A percentile compares a stretch with the other conserved stretches of the same genome.
phyloP scores from a whole-genome alignment of 2,797 vertebrate genomes.

The Otolemur crassicaudatus region DNA sequence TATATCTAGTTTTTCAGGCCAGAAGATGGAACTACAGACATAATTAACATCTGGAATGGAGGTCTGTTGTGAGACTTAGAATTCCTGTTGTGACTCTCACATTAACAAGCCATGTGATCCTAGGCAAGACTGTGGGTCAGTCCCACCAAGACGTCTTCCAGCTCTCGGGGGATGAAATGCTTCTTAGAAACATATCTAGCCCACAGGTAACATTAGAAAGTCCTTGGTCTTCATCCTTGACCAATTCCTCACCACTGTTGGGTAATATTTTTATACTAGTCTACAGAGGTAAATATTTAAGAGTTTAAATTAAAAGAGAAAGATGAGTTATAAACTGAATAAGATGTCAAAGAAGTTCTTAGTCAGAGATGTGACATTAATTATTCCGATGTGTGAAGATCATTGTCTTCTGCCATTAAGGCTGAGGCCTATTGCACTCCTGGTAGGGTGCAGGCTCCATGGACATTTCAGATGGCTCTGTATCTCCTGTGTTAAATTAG shows the following conservation, averaged over 20 bases:
- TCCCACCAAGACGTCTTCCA: background rate
- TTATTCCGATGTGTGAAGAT: background rate
- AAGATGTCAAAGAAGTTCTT: background rate
- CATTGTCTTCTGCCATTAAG: background rate
- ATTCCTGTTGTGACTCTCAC: background rate
- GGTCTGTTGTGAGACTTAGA: background rate
- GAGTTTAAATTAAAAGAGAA: constrained; percentile 26
- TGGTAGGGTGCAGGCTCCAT: background rate
- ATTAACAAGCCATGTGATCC: background rate
- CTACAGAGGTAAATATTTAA: background rate
- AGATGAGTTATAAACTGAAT: background rate
- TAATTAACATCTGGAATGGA: background rate
- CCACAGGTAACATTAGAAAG: background rate
- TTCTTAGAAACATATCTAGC: background rate
- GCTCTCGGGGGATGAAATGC: background rate
- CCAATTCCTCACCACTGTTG: background rate
- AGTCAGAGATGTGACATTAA: background rate
- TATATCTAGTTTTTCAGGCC: background rate
- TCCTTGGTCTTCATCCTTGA: background rate
- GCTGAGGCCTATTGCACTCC: background rate
- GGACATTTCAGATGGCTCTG: background rate
- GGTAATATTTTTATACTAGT: background rate
- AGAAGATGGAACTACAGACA: background rate
- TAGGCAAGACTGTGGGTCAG: background rate
- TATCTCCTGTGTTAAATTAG: background rate